These are phyloP conservation scores for Latrodectus elegans DNA, from an alignment of 2,888 invertebrate genomes.

Conservation along the genomic window DNA sequence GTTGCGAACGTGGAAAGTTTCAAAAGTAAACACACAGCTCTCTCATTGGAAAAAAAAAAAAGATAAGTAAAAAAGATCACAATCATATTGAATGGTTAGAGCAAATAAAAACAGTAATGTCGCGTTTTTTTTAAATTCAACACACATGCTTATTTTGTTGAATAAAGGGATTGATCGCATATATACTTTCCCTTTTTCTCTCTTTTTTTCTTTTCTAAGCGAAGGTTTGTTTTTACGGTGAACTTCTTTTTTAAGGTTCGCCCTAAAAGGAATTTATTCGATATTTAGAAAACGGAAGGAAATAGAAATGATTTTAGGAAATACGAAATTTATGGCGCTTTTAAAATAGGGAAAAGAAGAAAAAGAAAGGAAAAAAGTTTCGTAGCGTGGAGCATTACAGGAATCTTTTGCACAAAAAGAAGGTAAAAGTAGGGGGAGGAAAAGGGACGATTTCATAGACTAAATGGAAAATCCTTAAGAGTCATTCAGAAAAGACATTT, in stretches of 20 bases:
- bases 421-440: not conserved
- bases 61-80: not conserved
- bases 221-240: not conserved
- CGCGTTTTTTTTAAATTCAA: not conserved
- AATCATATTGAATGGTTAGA: not conserved
- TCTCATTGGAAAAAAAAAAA: not conserved
- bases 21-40: not conserved
- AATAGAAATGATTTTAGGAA: slow-evolving; percentile 2
- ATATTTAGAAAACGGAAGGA: not conserved
- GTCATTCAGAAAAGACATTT: not conserved
- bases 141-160: not conserved
- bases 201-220: not conserved
- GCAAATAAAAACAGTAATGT: not conserved
- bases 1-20: too few relatives aligned
- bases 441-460: not conserved
- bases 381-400: not conserved
- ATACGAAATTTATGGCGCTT: not conserved
- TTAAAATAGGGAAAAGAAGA: not conserved
- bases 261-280: slow-evolving; percentile 2
- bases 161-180: not conserved
- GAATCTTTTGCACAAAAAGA: not conserved
- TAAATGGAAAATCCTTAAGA: not conserved
- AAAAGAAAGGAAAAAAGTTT: not conserved
- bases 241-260: not conserved
- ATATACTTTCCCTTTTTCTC: not conserved